Evolutionary conservation across 2,888 invertebrate species (phyloP), one percentile per base, ranked within the genome.

Genomic region (Ennomos erosarius): DNA sequence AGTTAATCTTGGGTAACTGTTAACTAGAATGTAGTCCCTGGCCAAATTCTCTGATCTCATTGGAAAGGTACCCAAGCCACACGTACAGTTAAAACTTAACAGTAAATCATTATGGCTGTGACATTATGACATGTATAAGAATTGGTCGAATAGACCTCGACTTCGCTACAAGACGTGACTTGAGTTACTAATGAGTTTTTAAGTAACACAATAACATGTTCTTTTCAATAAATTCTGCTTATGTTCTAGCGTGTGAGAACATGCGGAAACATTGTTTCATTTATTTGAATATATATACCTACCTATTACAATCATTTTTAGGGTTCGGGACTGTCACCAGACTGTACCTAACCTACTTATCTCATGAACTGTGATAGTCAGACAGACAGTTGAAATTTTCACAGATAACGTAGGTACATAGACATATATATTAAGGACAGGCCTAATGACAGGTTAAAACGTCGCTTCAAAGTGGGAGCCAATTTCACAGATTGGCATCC

Each of bases 111-210:
- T 79, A 79, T 75, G 71, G 76, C 73, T 71, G 65, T 64, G 70
- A 77, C 75, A 76, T 79, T 85, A 83, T 84, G 84, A 85, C 82
- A 82, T 73, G 78, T 76, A 75, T 76, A 84, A 76, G 81, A 85
- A 85, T 83, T 77, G 76, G 66, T 68, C 75, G 77, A 75, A 79
- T 78, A 84, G 84, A 82, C 82, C 83, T 84, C 80, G 87, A 5
- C 84, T 79, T 82, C 73, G 79, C 77, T 71, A 68, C 59, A 66
- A 71, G 71, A 88, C 90, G 90, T 88, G 90, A 88, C 82, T 78
- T 62, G 88, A 65, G 61, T 87, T 68, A 62, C 55, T 76, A 81
- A 85, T 78, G 70, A 69, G 70, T 74, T 77, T 75, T 71, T 68
- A 76, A 74, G 73, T 72, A 26, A 67, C 70, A 73, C 69, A 69